Conservation (phyloP, 2,797 vertebrate genomes). For the Acanthopagrus latus region DNA sequence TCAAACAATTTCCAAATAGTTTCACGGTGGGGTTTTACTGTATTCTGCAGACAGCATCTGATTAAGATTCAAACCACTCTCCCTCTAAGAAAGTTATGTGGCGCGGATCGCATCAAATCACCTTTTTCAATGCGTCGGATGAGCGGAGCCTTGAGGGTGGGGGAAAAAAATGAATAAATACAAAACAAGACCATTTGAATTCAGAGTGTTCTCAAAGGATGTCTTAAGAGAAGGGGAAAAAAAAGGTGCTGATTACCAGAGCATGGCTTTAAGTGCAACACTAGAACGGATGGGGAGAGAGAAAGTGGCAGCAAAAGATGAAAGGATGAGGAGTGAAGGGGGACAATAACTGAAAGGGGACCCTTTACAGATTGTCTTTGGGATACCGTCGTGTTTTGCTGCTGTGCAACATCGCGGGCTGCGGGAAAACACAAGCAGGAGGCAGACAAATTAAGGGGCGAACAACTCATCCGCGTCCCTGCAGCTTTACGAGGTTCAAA, state of each 20-base stretch:
- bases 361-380: slow-evolving; percentile 33
- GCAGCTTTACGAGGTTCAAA: slow-evolving; percentile 43
- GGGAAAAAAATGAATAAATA: slow-evolving; percentile 69
- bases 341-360: slow-evolving; percentile 44
- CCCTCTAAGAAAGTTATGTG: slow-evolving; percentile 47
- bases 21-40: slow-evolving; percentile 34
- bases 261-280: slow-evolving; percentile 29
- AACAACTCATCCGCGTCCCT: slow-evolving; percentile 39
- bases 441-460: slow-evolving; percentile 30
- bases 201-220: slow-evolving; percentile 59
- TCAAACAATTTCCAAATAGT: slow-evolving; percentile 36
- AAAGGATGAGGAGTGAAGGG: slow-evolving; percentile 42
- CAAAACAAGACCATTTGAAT: slow-evolving; percentile 71
- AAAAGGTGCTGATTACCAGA: slow-evolving; percentile 65
- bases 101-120: slow-evolving; percentile 56
- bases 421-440: slow-evolving; percentile 30
- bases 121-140: slow-evolving; percentile 55
- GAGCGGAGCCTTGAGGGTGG: slow-evolving; percentile 25
- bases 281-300: slow-evolving; percentile 33
- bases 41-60: slow-evolving; percentile 26
- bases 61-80: slow-evolving; percentile 56
- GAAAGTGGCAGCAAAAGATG: slow-evolving; percentile 52
- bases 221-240: slow-evolving; percentile 38
- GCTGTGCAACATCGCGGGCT: slow-evolving; percentile 38
- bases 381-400: slow-evolving; percentile 49